Conservation (phyloP, 2,113 vertebrate genomes). For the Leptocoma aspasia region DNA sequence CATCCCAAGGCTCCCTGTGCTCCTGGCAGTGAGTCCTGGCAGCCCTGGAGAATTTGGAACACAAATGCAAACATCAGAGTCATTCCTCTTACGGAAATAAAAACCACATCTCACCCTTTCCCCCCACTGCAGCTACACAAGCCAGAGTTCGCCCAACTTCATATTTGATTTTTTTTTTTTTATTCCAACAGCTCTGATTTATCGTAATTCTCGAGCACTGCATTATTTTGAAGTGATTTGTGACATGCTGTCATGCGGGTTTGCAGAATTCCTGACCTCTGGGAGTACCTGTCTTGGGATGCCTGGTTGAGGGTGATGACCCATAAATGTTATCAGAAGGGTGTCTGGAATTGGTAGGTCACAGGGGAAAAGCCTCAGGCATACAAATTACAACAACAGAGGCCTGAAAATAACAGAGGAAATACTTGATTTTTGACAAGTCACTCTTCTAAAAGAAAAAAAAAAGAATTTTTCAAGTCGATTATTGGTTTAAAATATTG, state of each 20-base stretch:
- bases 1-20: background rate
- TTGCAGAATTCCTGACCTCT: background rate
- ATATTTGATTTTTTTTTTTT: background rate
- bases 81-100: background rate
- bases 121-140: background rate
- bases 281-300: background rate
- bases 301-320: background rate
- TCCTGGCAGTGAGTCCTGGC: background rate
- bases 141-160: background rate
- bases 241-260: background rate
- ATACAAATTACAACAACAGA: background rate
- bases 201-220: background rate
- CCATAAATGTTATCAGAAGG: background rate
- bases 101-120: background rate
- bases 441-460: background rate
- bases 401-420: background rate
- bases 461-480: background rate
- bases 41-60: background rate
- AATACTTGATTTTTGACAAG: background rate
- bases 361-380: background rate
- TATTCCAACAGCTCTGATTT: background rate
- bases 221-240: background rate
- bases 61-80: accelerated
- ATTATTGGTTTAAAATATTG: background rate
- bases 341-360: background rate